Percentiles rank a stretch among this genome's conserved stretches.
phyloP scores from a whole-genome alignment of 1,140 invertebrate genomes.

The Thrips palmi region DNA sequence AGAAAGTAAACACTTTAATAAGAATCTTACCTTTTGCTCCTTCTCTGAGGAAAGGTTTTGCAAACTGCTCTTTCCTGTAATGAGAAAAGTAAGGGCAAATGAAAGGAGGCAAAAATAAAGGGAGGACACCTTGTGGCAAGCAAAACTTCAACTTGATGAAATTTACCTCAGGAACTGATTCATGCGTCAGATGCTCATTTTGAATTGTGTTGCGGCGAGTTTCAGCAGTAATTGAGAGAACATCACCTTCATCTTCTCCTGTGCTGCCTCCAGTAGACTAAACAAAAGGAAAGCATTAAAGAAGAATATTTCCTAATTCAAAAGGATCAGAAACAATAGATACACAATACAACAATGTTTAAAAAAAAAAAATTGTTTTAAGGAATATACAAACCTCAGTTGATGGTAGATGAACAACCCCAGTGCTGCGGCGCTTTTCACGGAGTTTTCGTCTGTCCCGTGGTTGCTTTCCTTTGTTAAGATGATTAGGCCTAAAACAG shows the following conservation, averaged over 20 bases:
- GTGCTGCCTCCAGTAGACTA: slow-evolving; percentile 44
- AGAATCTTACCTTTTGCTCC: slow-evolving; percentile 23
- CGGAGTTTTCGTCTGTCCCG: slow-evolving; percentile 40
- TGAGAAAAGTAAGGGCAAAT: slow-evolving; percentile 11
- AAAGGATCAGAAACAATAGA: slow-evolving; percentile 3
- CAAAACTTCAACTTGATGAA: no score
- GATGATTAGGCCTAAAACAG: slow-evolving; percentile 29
- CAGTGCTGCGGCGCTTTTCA: slow-evolving; percentile 41
- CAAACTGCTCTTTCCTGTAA: slow-evolving; percentile 20
- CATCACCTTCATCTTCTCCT: slow-evolving; percentile 37
- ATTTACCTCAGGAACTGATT: no score
- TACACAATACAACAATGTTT: background rate
- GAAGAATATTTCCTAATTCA: slow-evolving; percentile 4
- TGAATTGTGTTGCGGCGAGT: slow-evolving; percentile 30
- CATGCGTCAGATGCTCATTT: slow-evolving; percentile 29
- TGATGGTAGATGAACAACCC: slow-evolving; percentile 41
- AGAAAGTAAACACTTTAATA: background rate
- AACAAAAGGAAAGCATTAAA: slow-evolving; percentile 13
- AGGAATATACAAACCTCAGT: slow-evolving; percentile 32
- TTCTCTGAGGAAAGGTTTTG: slow-evolving; percentile 22
- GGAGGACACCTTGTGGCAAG: no score
- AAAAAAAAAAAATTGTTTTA: slow-evolving; percentile 10
- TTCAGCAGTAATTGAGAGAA: slow-evolving; percentile 22
- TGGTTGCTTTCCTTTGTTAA: slow-evolving; percentile 35
- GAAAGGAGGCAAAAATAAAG: slow-evolving; percentile 1